Percentiles rank a stretch among this genome's conserved stretches.
These are phyloP conservation scores for Umimayanthus chanpuru DNA, from an alignment of 92 coral and sea anemone genomes.

Conservation along the genomic window DNA sequence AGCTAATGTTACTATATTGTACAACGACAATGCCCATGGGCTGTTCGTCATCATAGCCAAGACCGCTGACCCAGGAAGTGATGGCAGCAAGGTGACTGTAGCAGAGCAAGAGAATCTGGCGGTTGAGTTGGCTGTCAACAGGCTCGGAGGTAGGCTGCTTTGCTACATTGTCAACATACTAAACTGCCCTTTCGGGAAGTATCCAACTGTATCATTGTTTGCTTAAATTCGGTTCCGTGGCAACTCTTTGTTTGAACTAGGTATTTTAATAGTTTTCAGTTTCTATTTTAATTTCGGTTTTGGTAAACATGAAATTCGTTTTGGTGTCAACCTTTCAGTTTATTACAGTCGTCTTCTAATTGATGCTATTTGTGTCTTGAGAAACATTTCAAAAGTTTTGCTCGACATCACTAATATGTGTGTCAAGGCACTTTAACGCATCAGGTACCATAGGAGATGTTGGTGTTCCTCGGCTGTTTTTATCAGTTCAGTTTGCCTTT, in stretches of 20 bases:
- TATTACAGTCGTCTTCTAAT: too few species aligned
- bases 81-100: slow-evolving; percentile 72
- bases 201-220: background rate
- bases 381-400: too few species aligned
- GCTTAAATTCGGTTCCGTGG: too few species aligned
- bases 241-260: too few species aligned
- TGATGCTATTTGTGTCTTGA: too few species aligned
- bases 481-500: background rate
- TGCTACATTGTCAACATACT: background rate
- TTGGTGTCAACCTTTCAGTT: too few species aligned
- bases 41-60: slow-evolving; percentile 75
- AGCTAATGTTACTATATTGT: slow-evolving; percentile 81
- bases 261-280: too few species aligned
- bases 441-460: too few species aligned
- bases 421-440: too few species aligned
- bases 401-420: too few species aligned
- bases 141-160: slow-evolving; percentile 75
- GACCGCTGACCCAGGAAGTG: slow-evolving; percentile 64
- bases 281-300: too few species aligned
- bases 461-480: background rate
- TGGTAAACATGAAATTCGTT: too few species aligned
- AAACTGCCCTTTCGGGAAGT: background rate
- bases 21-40: slow-evolving; percentile 90
- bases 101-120: slow-evolving; percentile 63
- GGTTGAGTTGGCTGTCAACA: slow-evolving; percentile 62